Percentiles rank a stretch among this genome's conserved stretches.
phyloP scores from a whole-genome alignment of 2,888 invertebrate species.

The Eupithecia pulchellata region DNA sequence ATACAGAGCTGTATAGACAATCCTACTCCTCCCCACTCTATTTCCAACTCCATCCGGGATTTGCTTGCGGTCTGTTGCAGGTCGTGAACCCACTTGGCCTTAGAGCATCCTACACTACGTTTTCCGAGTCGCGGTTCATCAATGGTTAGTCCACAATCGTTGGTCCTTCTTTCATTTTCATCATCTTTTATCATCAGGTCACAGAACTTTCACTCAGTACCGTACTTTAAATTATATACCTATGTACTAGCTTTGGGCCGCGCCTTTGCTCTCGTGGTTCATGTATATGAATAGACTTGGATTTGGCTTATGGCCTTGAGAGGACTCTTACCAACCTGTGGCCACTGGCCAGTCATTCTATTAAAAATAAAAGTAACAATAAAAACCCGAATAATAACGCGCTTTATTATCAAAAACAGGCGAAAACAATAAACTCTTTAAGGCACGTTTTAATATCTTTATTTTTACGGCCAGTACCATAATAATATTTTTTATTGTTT shows the following conservation, averaged over 20 bases:
- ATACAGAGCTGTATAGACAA: too few species aligned
- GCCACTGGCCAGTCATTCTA: too few species aligned
- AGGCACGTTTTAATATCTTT: slow-evolving; percentile 25
- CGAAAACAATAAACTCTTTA: slow-evolving; percentile 12
- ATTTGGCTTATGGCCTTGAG: too few species aligned
- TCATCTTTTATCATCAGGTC: too few species aligned
- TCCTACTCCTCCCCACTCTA: too few species aligned
- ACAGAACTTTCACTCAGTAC: too few species aligned
- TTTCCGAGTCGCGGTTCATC: not conserved
- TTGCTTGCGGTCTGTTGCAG: not conserved
- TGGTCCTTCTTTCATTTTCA: too few species aligned
- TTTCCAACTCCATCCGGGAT: not conserved
- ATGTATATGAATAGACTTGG: too few species aligned
- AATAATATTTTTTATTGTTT: slow-evolving; percentile 32
- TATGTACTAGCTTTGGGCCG: too few species aligned
- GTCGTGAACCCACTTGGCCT: not conserved
- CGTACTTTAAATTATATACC: too few species aligned
- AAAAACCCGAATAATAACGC: not conserved
- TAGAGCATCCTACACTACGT: not conserved
- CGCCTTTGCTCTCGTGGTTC: too few species aligned
- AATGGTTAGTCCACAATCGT: not conserved
- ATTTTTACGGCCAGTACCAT: slow-evolving; percentile 36
- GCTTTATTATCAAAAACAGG: slow-evolving; percentile 6
- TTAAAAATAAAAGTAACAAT: not conserved
- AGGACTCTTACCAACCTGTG: too few species aligned